Conservation (phyloP, 1,140 invertebrate species). For the Aphelenchoides fujianensis region DNA sequence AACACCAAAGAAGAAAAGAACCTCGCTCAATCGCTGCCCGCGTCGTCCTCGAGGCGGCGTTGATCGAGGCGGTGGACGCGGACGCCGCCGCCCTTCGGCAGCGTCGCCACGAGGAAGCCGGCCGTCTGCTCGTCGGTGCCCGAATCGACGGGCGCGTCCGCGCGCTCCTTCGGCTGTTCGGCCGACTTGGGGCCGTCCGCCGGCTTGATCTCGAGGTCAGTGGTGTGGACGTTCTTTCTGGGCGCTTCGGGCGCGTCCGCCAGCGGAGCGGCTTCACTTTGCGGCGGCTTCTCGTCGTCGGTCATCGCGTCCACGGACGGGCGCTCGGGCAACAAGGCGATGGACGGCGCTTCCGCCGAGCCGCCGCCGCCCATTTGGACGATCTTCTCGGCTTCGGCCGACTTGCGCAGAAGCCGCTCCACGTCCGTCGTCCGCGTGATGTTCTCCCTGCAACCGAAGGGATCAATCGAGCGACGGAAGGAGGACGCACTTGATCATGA, state of each 20-base stretch:
- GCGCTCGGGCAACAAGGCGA: background rate
- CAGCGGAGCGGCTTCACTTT: background rate
- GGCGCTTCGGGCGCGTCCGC: background rate
- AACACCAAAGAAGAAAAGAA: too few relatives aligned
- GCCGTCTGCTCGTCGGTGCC: background rate
- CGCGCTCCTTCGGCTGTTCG: background rate
- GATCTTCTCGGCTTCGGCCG: slow-evolving; percentile 11
- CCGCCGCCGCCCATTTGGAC: background rate
- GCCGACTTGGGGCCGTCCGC: background rate
- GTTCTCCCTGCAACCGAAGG: background rate
- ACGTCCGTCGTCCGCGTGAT: slow-evolving; percentile 2
- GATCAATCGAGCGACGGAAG: background rate
- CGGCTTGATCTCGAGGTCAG: background rate
- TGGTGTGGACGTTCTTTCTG: background rate
- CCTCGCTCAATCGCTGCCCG: background rate
- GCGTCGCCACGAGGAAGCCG: background rate
- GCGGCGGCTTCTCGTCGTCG: background rate
- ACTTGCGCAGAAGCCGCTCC: background rate
- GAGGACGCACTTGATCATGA: slow-evolving; percentile 11
- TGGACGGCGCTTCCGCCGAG: too few relatives aligned
- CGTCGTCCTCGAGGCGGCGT: background rate
- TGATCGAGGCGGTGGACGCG: background rate
- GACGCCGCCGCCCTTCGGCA: background rate
- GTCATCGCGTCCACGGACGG: background rate
- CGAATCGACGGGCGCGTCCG: background rate